Conservation (phyloP, 2,888 invertebrate genomes). For the Strigamia transsilvanica region DNA sequence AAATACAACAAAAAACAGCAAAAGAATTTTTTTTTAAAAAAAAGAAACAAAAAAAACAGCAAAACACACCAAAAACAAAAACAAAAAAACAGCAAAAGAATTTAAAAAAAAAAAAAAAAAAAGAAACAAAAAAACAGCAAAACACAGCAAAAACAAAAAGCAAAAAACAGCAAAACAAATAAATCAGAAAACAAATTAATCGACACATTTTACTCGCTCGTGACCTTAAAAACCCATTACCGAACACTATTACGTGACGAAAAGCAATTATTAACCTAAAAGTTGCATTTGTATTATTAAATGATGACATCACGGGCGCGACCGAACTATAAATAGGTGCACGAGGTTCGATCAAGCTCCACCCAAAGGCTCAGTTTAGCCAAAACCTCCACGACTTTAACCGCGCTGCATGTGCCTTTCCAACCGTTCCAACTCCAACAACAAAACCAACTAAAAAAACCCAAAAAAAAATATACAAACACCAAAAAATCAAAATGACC, state of each 20-base stretch:
- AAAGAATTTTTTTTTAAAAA: too few species aligned
- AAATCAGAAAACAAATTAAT: background rate
- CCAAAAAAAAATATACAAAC: too few species aligned
- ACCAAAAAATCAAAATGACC: slow-evolving; percentile 1
- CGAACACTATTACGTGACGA: background rate
- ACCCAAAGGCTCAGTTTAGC: slow-evolving; percentile 40
- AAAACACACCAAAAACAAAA: too few species aligned
- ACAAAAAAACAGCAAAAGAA: too few species aligned
- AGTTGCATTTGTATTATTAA: slow-evolving; percentile 22
- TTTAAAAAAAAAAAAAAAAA: too few species aligned
- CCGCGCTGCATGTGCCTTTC: background rate
- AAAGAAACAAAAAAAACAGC: too few species aligned
- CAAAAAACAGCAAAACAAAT: too few species aligned
- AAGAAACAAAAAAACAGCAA: too few species aligned
- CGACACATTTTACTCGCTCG: background rate
- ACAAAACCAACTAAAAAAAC: background rate
- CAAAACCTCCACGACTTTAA: background rate
- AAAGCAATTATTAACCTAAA: background rate
- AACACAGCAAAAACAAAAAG: too few species aligned
- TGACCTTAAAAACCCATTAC: background rate
- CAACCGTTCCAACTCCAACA: background rate
- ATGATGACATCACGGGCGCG: slow-evolving; percentile 24
- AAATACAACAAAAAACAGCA: too few species aligned
- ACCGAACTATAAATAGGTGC: slow-evolving; percentile 46
- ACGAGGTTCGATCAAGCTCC: slow-evolving; percentile 43